Evolutionary conservation across 1,140 invertebrate species (phyloP), one percentile per base, ranked within the genome.

Genomic region (Hydropsyche tenuis): DNA sequence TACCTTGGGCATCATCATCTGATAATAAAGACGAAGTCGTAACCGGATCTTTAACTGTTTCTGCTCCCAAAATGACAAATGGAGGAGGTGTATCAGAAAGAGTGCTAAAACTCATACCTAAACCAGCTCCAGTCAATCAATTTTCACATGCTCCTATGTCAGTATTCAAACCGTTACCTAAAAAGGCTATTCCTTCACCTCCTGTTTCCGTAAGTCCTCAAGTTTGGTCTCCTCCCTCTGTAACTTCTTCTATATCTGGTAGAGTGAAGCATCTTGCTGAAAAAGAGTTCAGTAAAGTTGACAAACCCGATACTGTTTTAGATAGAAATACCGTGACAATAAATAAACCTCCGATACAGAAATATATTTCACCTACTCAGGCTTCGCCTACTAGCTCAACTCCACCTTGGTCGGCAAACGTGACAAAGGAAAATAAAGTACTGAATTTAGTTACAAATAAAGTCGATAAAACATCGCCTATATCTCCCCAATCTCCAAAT

Each of bases 121-220:
- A 87, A 80, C 88, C 87, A 16, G 81, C 86, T 56, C 88, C 86
- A 0, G 85, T 90, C 0, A 90, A 90, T 81, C 87, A 90, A 75
- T 92, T 92, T 76, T 90, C 89, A 48, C 90, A 92, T 78, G 90
- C 90, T 1, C 89, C 90, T 0, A 87, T 89, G 81, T 91, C 90
- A 9, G 90, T 90, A 16, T 92, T 92, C 74, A 89, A 89, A 74
- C 90, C 90, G 6, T 20, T 75, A 12, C 83, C 85, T 5, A 82
- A 85, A 73, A 88, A 87, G 76, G 79, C 64, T 11, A 73, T 83
- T 16, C 74, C 79, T 20, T 83, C 82, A 14, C 82, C 83, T 0
- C 81, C 77, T 6, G 76, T 75, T 9, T 79, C 79, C 81, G 3
- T 75, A 66, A 45, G 66, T 73, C 69, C 82, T 5, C 80, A 82